Conservation (phyloP, 2,888 invertebrate species). For the Mylabris sibirica region DNA sequence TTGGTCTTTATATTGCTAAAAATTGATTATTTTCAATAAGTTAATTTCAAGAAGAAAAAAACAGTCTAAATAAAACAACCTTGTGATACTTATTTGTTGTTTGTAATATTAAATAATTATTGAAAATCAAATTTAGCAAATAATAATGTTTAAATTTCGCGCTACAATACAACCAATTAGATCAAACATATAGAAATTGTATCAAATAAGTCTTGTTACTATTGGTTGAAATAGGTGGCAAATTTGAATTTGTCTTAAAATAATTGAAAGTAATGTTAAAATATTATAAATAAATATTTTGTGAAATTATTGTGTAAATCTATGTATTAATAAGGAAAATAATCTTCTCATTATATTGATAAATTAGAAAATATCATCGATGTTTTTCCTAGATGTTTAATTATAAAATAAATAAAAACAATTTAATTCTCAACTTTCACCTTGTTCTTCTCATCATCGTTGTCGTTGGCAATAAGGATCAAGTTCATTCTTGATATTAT, state of each 20-base stretch:
- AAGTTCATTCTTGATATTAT: background rate
- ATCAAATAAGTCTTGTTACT: background rate
- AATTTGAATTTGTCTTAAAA: background rate
- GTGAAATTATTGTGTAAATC: background rate
- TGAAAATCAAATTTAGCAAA: too few relatives aligned
- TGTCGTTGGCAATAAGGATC: background rate
- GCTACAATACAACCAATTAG: background rate
- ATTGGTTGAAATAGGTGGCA: background rate
- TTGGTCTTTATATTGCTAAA: background rate
- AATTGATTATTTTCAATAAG: background rate
- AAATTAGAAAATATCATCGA: background rate
- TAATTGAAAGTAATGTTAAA: background rate
- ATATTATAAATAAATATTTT: background rate
- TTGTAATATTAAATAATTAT: too few relatives aligned
- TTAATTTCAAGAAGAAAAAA: background rate
- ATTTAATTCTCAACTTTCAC: conserved; percentile 5
- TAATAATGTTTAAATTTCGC: too few relatives aligned
- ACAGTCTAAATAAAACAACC: background rate
- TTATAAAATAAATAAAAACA: too few relatives aligned
- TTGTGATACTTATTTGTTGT: conserved; percentile 3
- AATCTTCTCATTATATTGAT: background rate
- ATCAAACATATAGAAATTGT: background rate
- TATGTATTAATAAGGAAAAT: background rate
- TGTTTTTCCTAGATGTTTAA: too few relatives aligned
- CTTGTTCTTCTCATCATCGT: background rate